Percentiles rank a stretch among this genome's conserved stretches.
Evolutionary conservation across 2,888 invertebrate species (phyloP).

Genomic region (Philopedon plagiatum): DNA sequence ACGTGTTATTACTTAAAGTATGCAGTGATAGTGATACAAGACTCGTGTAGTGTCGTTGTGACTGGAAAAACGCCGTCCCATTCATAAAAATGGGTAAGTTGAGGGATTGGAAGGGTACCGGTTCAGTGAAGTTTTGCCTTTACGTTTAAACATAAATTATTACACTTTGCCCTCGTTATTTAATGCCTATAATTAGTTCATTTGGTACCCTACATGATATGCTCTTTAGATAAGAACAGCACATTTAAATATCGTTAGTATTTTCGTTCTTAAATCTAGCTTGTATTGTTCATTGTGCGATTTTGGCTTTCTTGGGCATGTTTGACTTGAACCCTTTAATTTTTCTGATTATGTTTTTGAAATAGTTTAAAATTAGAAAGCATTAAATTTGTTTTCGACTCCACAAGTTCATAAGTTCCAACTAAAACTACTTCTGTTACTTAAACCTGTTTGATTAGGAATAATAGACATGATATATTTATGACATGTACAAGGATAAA

Average conservation of each 20-base stretch:
- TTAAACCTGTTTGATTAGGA: not conserved
- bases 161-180: slow-evolving; percentile 28
- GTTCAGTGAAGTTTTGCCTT: slow-evolving; percentile 56
- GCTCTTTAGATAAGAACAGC: not conserved
- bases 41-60: slow-evolving; percentile 33
- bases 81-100: slow-evolving; percentile 62
- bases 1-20: slow-evolving; percentile 54
- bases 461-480: not conserved
- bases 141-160: slow-evolving; percentile 18
- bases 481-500: not conserved
- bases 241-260: slow-evolving; percentile 5
- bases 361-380: not conserved
- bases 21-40: slow-evolving; percentile 54
- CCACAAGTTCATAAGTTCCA: not conserved
- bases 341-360: too few species aligned
- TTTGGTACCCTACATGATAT: slow-evolving; percentile 5
- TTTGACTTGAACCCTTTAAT: too few species aligned
- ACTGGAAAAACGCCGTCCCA: slow-evolving; percentile 46
- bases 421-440: not conserved
- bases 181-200: slow-evolving; percentile 14
- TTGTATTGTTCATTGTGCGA: not conserved
- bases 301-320: too few species aligned
- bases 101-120: slow-evolving; percentile 17
- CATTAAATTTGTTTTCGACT: not conserved
- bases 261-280: not conserved